A percentile compares a stretch with the other conserved stretches of the same genome.
phyloP scores from a whole-genome alignment of 2,888 invertebrate genomes.

The Dasypolia templi region DNA sequence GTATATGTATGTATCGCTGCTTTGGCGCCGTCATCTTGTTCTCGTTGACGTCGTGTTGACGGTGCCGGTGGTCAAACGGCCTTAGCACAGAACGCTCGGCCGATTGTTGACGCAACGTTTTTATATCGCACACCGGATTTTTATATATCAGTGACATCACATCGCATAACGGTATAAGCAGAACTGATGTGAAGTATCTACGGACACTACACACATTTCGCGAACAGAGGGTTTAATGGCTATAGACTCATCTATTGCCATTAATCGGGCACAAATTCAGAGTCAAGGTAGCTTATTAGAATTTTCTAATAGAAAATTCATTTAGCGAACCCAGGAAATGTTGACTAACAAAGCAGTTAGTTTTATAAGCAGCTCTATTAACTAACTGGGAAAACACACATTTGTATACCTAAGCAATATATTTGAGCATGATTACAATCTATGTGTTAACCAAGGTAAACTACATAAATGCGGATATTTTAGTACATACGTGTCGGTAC shows the following conservation, averaged over 20 bases:
- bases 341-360: not conserved
- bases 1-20: not conserved
- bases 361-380: conserved; percentile 1
- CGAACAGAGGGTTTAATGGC: not conserved
- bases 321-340: too few relatives aligned
- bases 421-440: conserved; percentile 15
- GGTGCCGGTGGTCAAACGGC: not conserved
- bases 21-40: not conserved
- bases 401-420: not conserved
- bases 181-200: not conserved
- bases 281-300: not conserved
- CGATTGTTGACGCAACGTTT: not conserved
- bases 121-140: not conserved
- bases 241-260: too few relatives aligned
- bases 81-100: not conserved
- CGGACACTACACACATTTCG: not conserved
- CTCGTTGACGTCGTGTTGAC: not conserved
- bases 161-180: not conserved
- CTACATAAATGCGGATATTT: conserved; percentile 17
- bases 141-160: not conserved
- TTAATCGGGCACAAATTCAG: not conserved
- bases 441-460: conserved; percentile 20
- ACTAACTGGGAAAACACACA: conserved; percentile 30
- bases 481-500: not conserved
- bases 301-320: conserved; percentile 11